Conservation (phyloP, 2,797 vertebrate genomes). For the Gobionotothen gibberifrons region DNA sequence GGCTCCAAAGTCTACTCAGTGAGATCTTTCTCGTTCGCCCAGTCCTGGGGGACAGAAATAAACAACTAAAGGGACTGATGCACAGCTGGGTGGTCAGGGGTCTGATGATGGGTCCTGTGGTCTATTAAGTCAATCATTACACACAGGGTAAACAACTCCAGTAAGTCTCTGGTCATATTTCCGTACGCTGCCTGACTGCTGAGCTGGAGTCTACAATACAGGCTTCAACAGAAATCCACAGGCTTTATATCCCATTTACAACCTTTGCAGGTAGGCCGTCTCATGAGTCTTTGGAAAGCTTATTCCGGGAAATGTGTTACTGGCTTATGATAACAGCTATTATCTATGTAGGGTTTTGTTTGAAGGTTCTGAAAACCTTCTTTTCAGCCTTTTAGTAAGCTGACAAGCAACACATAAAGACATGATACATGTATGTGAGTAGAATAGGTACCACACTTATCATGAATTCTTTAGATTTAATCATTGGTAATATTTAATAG, state of each 20-base stretch:
- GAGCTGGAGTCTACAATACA: conserved; percentile 36
- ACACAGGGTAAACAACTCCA: conserved; percentile 65
- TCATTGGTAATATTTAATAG: background rate
- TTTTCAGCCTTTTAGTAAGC: background rate
- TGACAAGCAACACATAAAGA: background rate
- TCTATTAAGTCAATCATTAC: conserved; percentile 76
- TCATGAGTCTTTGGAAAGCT: conserved; percentile 1
- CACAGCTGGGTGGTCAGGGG: conserved; percentile 2
- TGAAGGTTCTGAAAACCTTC: background rate
- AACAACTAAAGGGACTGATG: background rate
- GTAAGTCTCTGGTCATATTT: conserved; percentile 43
- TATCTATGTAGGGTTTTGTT: background rate
- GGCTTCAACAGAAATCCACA: conserved; percentile 34
- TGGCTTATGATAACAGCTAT: background rate
- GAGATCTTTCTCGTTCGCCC: background rate
- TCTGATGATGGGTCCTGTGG: conserved; percentile 22
- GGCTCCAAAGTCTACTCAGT: conserved; percentile 31
- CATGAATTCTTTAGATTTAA: background rate
- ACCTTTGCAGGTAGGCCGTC: conserved; percentile 63
- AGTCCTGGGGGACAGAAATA: background rate
- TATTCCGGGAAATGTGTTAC: background rate
- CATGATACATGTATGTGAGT: background rate
- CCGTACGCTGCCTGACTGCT: conserved; percentile 31
- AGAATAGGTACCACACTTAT: background rate
- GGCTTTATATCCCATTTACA: conserved; percentile 34